These are phyloP conservation scores for Chydorus sphaericus DNA, from an alignment of 2,888 invertebrate species.

Conservation along the genomic window DNA sequence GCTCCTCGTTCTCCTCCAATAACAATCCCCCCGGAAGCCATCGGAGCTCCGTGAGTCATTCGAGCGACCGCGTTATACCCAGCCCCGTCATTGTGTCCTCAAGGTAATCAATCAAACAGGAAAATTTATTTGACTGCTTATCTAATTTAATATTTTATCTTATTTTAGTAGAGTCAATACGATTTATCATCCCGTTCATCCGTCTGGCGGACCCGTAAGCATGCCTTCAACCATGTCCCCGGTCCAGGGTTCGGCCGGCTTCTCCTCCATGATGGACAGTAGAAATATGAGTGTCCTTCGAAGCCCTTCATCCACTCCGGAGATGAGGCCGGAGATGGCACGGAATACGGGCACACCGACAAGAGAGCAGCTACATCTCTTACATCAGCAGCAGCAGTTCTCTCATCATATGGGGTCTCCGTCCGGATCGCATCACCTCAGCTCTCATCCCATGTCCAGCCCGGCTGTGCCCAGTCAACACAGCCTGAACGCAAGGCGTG, in stretches of 20 bases:
- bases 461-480: background rate
- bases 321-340: conserved; percentile 23
- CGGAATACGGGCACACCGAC: conserved; percentile 1
- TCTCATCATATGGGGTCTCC: conserved; percentile 22
- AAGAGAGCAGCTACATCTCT: no score
- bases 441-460: background rate
- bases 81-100: conserved; percentile 12
- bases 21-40: background rate
- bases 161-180: background rate
- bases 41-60: background rate
- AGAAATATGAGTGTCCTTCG: conserved; percentile 28
- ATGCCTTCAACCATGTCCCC: conserved; percentile 8
- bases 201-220: background rate
- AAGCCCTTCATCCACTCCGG: conserved; percentile 30
- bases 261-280: background rate
- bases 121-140: background rate
- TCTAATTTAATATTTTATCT: background rate
- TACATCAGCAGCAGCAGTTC: conserved; percentile 16
- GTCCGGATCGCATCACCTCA: conserved; percentile 12
- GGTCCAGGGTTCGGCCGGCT: background rate
- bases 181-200: background rate
- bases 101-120: background rate
- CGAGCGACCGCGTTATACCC: background rate
- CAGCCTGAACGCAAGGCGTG: background rate
- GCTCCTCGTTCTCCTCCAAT: background rate